Evolutionary conservation across 2,797 vertebrate species (phyloP).

Genomic region (Phoebastria nigripes): DNA sequence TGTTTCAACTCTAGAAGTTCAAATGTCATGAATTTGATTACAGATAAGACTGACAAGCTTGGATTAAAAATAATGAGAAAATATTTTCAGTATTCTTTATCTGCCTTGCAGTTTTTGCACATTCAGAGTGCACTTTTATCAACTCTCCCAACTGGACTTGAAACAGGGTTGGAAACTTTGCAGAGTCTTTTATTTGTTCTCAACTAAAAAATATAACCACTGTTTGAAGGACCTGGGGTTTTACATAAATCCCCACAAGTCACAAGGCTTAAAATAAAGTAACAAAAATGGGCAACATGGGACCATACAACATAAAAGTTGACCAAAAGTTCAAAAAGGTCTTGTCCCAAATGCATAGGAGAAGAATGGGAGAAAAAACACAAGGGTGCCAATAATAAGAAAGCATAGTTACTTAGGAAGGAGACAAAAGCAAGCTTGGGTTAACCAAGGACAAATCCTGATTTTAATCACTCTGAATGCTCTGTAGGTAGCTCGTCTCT

Average conservation of each 20-base stretch:
- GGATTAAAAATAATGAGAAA: neutral
- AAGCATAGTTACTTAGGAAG: neutral
- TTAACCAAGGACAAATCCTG: neutral
- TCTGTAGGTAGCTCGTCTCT: neutral
- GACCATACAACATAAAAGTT: neutral
- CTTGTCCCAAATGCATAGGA: neutral
- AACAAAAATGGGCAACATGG: neutral
- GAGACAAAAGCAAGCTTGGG: neutral
- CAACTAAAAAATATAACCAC: neutral
- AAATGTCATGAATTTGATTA: neutral
- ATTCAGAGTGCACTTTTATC: neutral
- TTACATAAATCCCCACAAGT: neutral
- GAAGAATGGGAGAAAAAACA: neutral
- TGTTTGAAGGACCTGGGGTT: neutral
- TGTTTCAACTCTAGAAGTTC: neutral
- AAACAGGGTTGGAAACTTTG: neutral
- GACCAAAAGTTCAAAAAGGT: neutral
- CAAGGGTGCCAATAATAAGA: neutral
- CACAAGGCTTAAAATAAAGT: neutral
- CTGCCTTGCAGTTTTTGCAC: neutral
- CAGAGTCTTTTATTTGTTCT: neutral
- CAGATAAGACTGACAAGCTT: neutral
- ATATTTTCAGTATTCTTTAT: neutral
- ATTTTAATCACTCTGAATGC: neutral
- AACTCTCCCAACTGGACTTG: neutral